Base-by-base conservation (phyloP, 2,888 invertebrate species). In the Thereva nobilitata region DNA sequence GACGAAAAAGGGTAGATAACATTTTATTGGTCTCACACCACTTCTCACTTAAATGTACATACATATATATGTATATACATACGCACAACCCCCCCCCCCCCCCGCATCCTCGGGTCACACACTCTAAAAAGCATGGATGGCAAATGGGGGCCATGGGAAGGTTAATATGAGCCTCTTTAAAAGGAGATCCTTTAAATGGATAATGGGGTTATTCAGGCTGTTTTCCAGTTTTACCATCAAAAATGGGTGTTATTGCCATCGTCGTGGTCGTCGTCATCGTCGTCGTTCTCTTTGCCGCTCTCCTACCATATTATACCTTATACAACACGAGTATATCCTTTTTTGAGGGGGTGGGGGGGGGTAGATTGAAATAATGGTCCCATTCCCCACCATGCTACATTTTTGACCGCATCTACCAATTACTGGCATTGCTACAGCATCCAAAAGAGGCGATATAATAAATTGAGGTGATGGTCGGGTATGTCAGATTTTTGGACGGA, bases 391-490 rank as follows among this genome's bases (percentile, higher is more conserved):
- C 23, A 23, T 34, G 50, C 7, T 34, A 7, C 50, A 4, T 50
- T 54, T 55, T 41, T 41, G 55, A 47, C 64, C 64, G 38, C 54
- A 55, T 53, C 53, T 54, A 38, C 61, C 61, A 50, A 50, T 61
- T 61, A 61, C 61, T 49, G 34, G 61, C 49, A 61, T 50, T 38
- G 47, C 38, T 12, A 37, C 10, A 44, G 44, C 35, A 64, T 64
- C 50, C 50, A 52, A 54, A 64, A 64, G 38, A 53, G 10, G 64
- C 54, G 50, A 53, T 55, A 47, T 64, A 64, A 64, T 64, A 64
- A 64, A 64, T 64, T 64, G 64, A 54, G 64, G 47, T 64, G 54
- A 55, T 64, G 37, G 64, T 54, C 54, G 42, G 64, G 54, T 54
- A 42, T 45, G 54, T 55, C 64, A 64, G 64, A 64, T 64, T 64